These are phyloP conservation scores for Amphipyra berbera DNA, from an alignment of 2,888 invertebrate genomes.

Conservation along the genomic window DNA sequence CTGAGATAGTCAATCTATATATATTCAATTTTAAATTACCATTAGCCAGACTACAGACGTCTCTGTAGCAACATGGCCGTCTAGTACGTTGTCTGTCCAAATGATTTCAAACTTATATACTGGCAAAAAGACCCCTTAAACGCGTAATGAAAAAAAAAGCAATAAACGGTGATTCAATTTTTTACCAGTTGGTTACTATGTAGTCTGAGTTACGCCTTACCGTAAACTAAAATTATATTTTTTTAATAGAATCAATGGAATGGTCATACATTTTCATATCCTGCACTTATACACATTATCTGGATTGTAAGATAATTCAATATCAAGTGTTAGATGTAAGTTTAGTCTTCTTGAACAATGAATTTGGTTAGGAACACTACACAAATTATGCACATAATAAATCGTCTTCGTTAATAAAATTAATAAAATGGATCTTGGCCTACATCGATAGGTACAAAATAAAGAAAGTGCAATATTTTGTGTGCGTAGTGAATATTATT, in stretches of 20 bases:
- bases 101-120: no score
- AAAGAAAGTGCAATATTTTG: constrained; percentile 46
- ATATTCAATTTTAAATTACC: no score
- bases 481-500: constrained; percentile 42
- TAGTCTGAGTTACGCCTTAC: no score
- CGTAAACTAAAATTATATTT: not conserved
- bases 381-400: constrained; percentile 25
- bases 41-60: no score
- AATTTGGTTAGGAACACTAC: constrained; percentile 19
- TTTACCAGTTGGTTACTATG: no score
- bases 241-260: constrained; percentile 20
- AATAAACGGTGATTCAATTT: no score
- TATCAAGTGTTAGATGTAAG: constrained; percentile 66
- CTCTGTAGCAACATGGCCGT: no score
- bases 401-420: constrained; percentile 8
- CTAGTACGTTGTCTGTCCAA: no score
- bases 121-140: no score
- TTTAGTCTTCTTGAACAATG: constrained; percentile 75
- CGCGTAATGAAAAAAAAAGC: no score
- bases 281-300: constrained; percentile 21
- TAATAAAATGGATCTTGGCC: constrained; percentile 7
- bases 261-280: constrained; percentile 19
- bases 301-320: constrained; percentile 66
- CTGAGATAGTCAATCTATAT: no score
- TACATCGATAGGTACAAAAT: constrained; percentile 12